Percentiles rank a stretch among this genome's conserved stretches.
Evolutionary conservation across 2,113 vertebrate species (phyloP).

Genomic region (chimpanzee (Pan troglodytes)): NHGRI_mPanTro3-v2.1_pri NC_072418.2:53225501-53226000

Average conservation of each 20-base stretch:
- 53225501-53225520: constrained; percentile 95
- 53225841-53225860: not conserved
- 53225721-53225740: not conserved
- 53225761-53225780: constrained; percentile 75
- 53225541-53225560: constrained; percentile 90
- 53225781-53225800: constrained; percentile 75
- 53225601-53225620: not conserved
- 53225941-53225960: not conserved
- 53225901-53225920: accelerated
- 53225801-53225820: constrained; percentile 87
- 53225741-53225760: not conserved
- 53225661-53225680: constrained; percentile 86
- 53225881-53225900: no score
- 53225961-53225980: not conserved
- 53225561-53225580: constrained; percentile 90
- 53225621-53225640: accelerated
- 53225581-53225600: constrained; percentile 87
- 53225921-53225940: not conserved
- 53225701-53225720: not conserved
- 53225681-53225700: constrained; percentile 88
- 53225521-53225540: constrained; percentile 92
- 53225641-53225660: accelerated
- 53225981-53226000: not conserved
- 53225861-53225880: not conserved
- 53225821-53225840: not conserved